phyloP scores from a whole-genome alignment of 2,888 invertebrate species.

The Formica aserva region DNA sequence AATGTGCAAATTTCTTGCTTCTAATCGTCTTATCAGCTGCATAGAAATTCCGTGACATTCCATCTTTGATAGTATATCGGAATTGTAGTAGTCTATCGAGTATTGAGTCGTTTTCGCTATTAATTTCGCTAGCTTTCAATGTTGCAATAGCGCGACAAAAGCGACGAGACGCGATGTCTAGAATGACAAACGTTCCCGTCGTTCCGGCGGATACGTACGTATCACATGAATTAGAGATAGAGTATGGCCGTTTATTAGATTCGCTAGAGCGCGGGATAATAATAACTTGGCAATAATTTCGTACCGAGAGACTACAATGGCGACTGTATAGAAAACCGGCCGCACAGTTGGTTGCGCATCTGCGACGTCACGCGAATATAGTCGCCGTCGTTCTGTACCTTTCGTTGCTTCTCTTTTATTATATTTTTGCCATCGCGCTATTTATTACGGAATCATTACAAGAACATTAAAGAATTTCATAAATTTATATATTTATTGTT shows the following conservation, averaged over 20 bases:
- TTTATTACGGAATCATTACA: neutral
- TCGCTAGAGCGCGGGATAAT: constrained; percentile 77
- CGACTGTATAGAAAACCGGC: constrained; percentile 65
- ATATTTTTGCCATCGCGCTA: neutral
- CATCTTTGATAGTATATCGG: neutral
- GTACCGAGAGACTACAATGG: constrained; percentile 63
- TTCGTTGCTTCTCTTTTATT: neutral
- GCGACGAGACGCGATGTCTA: constrained; percentile 27
- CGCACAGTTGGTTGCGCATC: constrained; percentile 63
- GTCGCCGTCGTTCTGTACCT: neutral
- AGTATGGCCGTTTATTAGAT: constrained; percentile 82
- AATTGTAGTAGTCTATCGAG: neutral
- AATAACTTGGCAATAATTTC: constrained; percentile 71
- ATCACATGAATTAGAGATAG: constrained; percentile 81
- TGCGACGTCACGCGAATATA: constrained; percentile 61
- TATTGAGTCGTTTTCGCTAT: neutral
- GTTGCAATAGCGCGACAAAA: constrained; percentile 29
- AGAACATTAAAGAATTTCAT: neutral
- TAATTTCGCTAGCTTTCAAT: neutral
- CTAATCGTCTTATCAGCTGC: neutral
- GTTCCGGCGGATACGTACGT: constrained; percentile 83
- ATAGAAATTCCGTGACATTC: neutral
- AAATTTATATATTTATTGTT: neutral
- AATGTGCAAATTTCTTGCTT: neutral
- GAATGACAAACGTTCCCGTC: constrained; percentile 72